Conservation (phyloP, 1,140 invertebrate genomes). For the Whitmania pigra region DNA sequence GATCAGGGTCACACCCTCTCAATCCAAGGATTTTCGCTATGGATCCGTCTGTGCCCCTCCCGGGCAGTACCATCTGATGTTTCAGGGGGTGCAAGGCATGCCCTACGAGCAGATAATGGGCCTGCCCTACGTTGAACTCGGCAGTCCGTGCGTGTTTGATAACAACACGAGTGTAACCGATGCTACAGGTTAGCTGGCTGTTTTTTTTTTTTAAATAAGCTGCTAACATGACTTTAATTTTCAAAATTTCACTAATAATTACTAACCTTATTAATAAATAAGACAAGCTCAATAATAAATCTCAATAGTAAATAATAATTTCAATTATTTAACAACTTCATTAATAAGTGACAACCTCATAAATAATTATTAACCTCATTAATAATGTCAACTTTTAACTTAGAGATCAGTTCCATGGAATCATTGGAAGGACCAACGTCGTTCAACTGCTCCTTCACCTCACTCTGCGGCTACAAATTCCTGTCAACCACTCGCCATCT, state of each 20-base stretch:
- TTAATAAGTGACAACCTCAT: no score
- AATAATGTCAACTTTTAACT: not conserved
- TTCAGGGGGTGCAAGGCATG: slow-evolving; percentile 14
- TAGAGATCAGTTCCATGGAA: slow-evolving; percentile 1
- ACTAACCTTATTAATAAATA: no score
- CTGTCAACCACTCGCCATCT: not conserved
- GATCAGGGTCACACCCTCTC: not conserved
- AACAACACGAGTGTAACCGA: not conserved
- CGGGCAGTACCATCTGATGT: slow-evolving; percentile 13
- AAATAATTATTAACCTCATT: no score
- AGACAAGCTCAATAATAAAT: no score
- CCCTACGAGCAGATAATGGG: slow-evolving; percentile 16
- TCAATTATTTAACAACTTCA: no score
- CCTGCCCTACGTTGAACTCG: slow-evolving; percentile 11
- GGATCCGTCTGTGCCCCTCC: slow-evolving; percentile 7
- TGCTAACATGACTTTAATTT: no score
- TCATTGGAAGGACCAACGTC: not conserved
- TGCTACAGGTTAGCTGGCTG: not conserved
- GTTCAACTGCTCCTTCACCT: slow-evolving; percentile 13
- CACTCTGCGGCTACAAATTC: slow-evolving; percentile 17
- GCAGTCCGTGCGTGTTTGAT: not conserved
- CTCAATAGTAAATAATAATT: no score
- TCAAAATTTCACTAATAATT: no score
- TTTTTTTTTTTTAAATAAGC: no score
- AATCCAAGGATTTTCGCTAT: not conserved